Evolutionary conservation across 2,113 vertebrate genomes (phyloP).

Genomic region (Paradisaea rubra): DNA sequence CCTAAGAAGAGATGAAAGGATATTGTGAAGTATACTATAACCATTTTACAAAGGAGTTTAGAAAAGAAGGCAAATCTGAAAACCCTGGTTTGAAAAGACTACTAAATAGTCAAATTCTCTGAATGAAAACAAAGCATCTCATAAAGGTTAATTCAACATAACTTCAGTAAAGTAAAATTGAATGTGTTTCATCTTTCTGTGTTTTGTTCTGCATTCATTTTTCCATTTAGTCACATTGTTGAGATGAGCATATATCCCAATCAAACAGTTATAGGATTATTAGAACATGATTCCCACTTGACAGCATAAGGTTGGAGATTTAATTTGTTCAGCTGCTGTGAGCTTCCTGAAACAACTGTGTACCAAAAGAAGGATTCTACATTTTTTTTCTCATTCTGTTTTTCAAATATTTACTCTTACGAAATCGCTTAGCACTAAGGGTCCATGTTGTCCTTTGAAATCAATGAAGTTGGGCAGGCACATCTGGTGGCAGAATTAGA

Average conservation of each 20-base stretch:
- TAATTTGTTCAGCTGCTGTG: slow-evolving; percentile 44
- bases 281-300: slow-evolving; percentile 33
- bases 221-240: background rate
- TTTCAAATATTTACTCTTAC: slow-evolving; percentile 66
- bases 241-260: background rate
- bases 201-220: slow-evolving; percentile 13
- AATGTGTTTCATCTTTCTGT: background rate
- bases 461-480: background rate
- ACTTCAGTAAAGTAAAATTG: background rate
- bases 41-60: slow-evolving; percentile 3
- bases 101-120: background rate
- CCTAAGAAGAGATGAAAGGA: background rate
- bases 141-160: slow-evolving; percentile 16
- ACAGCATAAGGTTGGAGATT: slow-evolving; percentile 25
- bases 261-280: slow-evolving; percentile 31
- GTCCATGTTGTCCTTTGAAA: background rate
- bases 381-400: slow-evolving; percentile 39
- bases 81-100: background rate
- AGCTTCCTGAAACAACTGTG: slow-evolving; percentile 12
- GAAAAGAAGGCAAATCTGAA: background rate
- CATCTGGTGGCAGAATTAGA: slow-evolving; percentile 3
- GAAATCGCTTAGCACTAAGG: slow-evolving; percentile 18
- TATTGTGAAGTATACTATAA: background rate
- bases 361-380: slow-evolving; percentile 19
- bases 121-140: background rate